Base-by-base conservation (phyloP, 2,888 invertebrate genomes). In the Craniophora ligustri region DNA sequence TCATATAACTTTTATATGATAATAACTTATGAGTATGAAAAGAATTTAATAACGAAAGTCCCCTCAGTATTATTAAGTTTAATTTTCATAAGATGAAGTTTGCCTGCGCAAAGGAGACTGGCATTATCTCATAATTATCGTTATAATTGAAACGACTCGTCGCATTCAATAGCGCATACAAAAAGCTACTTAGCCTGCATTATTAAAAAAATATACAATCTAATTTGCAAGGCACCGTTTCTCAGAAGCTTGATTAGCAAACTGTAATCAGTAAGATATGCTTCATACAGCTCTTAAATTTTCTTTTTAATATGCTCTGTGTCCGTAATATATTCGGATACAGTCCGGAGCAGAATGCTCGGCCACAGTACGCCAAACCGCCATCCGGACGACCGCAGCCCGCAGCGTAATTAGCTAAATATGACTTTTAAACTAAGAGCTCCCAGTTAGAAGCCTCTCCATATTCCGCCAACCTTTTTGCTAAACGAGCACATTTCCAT, bases 381-480 rank as follows among this genome's bases (percentile, higher is more conserved):
- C 76, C 76, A 65, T 70, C 72, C 75, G 78, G 72, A 72, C 82
- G 75, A 75, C 84, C 81, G 74, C 85, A 75, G 73, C 75, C 81
- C 84, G 78, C 82, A 80, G 75, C 78, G 82, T 89, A 89, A 90
- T 91, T 91, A 89, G 87, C 87, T 87, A 87, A 88, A 90, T 90
- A 89, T 88, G 85, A 88, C 88, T 89, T 89, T 88, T 85, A 87
- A 89, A 88, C 86, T 85, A 85, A 87, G 85, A 86, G 84, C 82
- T 75, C 76, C 76, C 72, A 54, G 76, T 79, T 76, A 81, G 79
- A 78, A 81, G 76, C 80, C 81, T 84, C 79, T 81, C 70, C 76
- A 78, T 82, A 81, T 82, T 79, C 80, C 64, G 61, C 72, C 67
- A 75, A 80, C 81, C 82, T 84, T 87, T 88, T 87, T 79, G 75